These are phyloP conservation scores for Blastobasis lacticolella DNA, from an alignment of 2,888 invertebrate genomes.

Conservation along the genomic window DNA sequence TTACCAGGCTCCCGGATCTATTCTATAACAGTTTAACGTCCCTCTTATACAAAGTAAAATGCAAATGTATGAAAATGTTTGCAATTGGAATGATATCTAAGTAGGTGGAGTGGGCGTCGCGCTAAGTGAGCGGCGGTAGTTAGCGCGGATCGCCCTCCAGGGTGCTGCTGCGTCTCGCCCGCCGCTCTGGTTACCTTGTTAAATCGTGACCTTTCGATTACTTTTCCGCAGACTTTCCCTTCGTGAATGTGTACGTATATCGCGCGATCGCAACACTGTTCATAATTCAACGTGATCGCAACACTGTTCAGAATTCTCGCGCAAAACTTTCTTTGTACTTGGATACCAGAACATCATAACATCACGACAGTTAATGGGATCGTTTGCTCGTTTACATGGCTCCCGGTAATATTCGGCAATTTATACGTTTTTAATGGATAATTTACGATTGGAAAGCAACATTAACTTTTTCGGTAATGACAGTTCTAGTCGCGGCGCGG, in stretches of 20 bases:
- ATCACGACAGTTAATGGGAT: not conserved
- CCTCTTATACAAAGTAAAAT: too few relatives aligned
- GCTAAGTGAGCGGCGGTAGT: constrained; percentile 25
- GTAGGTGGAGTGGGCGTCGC: too few relatives aligned
- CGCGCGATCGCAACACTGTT: too few relatives aligned
- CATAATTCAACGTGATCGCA: too few relatives aligned
- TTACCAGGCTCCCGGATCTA: too few relatives aligned
- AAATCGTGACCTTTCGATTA: constrained; percentile 17
- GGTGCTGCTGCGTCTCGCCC: constrained; percentile 26
- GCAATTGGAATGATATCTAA: too few relatives aligned
- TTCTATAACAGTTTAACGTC: too few relatives aligned
- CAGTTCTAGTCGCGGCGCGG: constrained; percentile 4
- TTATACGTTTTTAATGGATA: not conserved
- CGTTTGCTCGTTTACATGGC: not conserved
- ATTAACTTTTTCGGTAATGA: constrained; percentile 3
- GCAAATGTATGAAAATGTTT: too few relatives aligned
- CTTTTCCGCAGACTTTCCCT: not conserved
- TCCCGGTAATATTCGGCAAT: not conserved
- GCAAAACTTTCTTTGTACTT: not conserved
- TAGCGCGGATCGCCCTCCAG: constrained; percentile 37
- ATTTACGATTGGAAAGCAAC: not conserved
- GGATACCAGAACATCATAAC: not conserved
- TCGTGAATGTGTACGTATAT: too few relatives aligned
- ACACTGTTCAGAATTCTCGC: not conserved
- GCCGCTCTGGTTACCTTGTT: constrained; percentile 34